Evolutionary conservation across 2,888 invertebrate genomes (phyloP).

Genomic region (Drosophila anceps): DNA sequence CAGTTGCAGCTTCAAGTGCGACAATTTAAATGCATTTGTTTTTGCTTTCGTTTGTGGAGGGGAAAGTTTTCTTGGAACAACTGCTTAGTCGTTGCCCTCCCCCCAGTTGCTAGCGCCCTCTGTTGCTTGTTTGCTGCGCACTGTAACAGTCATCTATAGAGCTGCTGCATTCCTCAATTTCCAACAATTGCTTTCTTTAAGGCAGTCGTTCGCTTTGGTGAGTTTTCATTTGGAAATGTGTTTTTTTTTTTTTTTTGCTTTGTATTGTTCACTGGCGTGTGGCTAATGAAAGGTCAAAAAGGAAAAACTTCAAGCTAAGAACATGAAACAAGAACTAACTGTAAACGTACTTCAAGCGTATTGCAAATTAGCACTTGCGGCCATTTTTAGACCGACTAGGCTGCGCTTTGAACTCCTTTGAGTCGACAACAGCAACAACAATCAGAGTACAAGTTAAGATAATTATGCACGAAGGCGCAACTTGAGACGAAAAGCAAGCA

Average conservation of each 20-base stretch:
- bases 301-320: constrained; percentile 21
- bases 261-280: constrained; percentile 57
- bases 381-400: constrained; percentile 20
- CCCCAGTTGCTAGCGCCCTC: not conserved
- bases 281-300: constrained; percentile 62
- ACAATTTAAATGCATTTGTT: constrained; percentile 72
- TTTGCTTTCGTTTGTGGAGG: not conserved
- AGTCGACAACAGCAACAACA: constrained; percentile 41
- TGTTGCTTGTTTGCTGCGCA: not conserved
- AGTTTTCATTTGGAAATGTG: constrained; percentile 14
- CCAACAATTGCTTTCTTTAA: constrained; percentile 1
- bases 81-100: not conserved
- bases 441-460: constrained; percentile 52
- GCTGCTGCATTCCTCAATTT: constrained; percentile 1
- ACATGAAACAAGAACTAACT: constrained; percentile 29
- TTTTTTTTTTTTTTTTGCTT: too few species aligned
- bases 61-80: constrained; percentile 6
- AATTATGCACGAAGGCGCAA: constrained; percentile 58
- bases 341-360: constrained; percentile 50
- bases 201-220: not conserved
- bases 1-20: constrained; percentile 40
- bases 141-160: not conserved
- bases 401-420: constrained; percentile 64
- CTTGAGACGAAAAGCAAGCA: constrained; percentile 13
- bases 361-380: constrained; percentile 54